Evolutionary conservation across 2,888 invertebrate species (phyloP), one percentile per base, ranked within the genome.

Genomic region (Steinernema scapterisci): DNA sequence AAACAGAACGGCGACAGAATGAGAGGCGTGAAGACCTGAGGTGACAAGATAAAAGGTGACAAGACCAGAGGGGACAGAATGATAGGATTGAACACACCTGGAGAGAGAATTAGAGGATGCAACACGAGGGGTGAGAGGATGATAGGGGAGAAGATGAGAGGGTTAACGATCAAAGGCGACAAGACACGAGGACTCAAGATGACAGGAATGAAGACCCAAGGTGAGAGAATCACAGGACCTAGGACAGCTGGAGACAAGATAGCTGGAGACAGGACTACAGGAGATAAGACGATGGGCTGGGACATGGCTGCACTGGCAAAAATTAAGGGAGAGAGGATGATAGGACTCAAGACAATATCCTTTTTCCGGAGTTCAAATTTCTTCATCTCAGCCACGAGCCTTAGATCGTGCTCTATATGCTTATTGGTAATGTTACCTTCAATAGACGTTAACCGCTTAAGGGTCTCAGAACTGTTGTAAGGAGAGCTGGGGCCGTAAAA

Each of bases 251-350:
- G 76, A 3, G 73, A 71, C 27, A 72, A 23, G 46, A 77, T 31
- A 31, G 31, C 51, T n/a, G 56, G 80, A 2, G 77, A 78, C 73
- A 80, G 78, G 19, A 81, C 76, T 5, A 46, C 76, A 1, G 82
- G 82, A 0, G 79, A 77, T 31, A 82, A 73, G 48, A 82, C 77
- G 71, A 80, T 72, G 1, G 81, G 82, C 44, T 74, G 76, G 9
- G 73, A 70, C 70, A 71, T 63, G 9, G 63, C 63, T 1, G 27
- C 31, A 16, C 63, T 25, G n/a, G 78, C 80, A 19, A 79, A 73
- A 31, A 81, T 77, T 23, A 79, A 44, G 0, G 83, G 83, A 6
- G 81, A 78, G 7, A 80, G 44, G 1, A 81, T 25, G 6, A 63
- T 63, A 31, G 72, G 31, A 7, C 44, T 2, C 13, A 73, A 51